A percentile compares a stretch with the other conserved stretches of the same genome.
Conservation (phyloP, 2,888 invertebrate genomes). For the Amphiduros pacificus region DNA sequence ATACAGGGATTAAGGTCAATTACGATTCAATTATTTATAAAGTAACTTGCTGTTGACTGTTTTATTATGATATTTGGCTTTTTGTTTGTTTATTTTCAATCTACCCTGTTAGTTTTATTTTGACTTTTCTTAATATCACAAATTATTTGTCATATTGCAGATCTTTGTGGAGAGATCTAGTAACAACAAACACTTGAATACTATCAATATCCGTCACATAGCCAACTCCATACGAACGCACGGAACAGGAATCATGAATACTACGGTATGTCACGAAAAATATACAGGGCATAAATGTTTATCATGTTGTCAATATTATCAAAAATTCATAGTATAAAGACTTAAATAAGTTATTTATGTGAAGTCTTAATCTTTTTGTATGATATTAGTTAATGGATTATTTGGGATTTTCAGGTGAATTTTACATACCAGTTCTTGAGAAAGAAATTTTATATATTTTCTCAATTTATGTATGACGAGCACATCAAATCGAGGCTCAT, state of each 20-base stretch:
- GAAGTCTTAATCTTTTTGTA: not conserved
- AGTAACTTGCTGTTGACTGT: no score
- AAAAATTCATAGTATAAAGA: not conserved
- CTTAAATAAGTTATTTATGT: not conserved
- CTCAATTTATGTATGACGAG: constrained; percentile 96
- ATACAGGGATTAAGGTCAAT: no score
- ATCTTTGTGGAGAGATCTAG: constrained; percentile 91
- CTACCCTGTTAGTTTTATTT: not conserved
- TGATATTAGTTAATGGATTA: not conserved
- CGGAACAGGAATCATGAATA: constrained; percentile 94
- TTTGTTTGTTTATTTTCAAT: not conserved
- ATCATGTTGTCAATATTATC: not conserved
- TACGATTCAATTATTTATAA: no score
- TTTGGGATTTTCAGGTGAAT: constrained; percentile 54
- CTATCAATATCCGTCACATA: constrained; percentile 91
- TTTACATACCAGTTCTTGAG: constrained; percentile 79
- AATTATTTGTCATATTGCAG: constrained; percentile 38
- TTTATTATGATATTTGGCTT: no score
- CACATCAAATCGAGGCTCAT: constrained; percentile 92
- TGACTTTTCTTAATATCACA: not conserved
- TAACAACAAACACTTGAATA: constrained; percentile 90
- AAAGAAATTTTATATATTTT: constrained; percentile 90
- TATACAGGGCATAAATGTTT: no score
- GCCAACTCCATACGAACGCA: constrained; percentile 96
- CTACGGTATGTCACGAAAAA: constrained; percentile 72